Evolutionary conservation across 2,888 invertebrate species (phyloP).

Genomic region (Amphipoea lucens): DNA sequence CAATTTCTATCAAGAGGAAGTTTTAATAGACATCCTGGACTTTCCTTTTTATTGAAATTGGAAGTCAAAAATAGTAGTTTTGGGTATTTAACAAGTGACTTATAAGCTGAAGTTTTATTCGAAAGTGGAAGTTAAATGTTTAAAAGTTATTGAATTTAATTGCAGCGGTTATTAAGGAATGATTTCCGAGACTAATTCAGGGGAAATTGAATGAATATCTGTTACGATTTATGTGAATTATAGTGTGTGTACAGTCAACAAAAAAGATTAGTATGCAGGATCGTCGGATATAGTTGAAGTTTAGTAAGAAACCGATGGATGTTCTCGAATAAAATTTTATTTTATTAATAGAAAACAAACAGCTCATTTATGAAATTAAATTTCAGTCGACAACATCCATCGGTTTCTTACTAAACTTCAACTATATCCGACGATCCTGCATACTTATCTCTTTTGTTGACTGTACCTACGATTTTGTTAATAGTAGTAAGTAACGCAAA

Average conservation of each 20-base stretch:
- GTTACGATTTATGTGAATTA: background rate
- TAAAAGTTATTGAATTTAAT: conserved; percentile 33
- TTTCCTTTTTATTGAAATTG: conserved; percentile 31
- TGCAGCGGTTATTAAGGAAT: conserved; percentile 30
- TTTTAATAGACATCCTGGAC: conserved; percentile 17
- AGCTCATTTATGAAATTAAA: too few relatives aligned
- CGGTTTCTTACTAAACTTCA: too few relatives aligned
- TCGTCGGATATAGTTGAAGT: too few relatives aligned
- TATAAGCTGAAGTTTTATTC: conserved; percentile 4
- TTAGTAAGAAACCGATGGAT: too few relatives aligned
- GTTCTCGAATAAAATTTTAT: too few relatives aligned
- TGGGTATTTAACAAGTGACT: background rate
- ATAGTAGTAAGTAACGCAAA: background rate
- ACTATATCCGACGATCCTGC: too few relatives aligned
- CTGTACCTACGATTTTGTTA: background rate
- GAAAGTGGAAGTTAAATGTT: conserved; percentile 30
- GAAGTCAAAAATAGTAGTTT: conserved; percentile 5
- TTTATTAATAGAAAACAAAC: too few relatives aligned
- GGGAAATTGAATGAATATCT: conserved; percentile 6
- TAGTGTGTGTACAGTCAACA: background rate
- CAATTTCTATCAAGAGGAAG: conserved; percentile 15
- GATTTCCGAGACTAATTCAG: conserved; percentile 11
- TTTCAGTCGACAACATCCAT: too few relatives aligned
- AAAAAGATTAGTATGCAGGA: too few relatives aligned
- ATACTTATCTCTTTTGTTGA: too few relatives aligned